Conservation (phyloP, 2,113 vertebrate genomes). For the Lontra canadensis region DNA sequence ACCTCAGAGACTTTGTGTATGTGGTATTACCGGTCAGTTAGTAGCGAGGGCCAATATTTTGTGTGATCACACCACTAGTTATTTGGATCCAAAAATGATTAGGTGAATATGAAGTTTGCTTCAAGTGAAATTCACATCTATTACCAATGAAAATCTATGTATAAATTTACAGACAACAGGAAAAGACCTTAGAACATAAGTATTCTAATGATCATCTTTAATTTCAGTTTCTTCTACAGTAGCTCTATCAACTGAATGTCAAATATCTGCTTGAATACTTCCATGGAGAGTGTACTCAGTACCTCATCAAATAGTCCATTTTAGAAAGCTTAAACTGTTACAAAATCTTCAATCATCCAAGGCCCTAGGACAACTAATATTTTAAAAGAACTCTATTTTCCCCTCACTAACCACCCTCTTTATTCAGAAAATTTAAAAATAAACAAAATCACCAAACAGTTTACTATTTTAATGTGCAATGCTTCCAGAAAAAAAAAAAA, state of each 20-base stretch:
- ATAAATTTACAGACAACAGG: not conserved
- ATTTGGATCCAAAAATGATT: not conserved
- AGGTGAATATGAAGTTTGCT: not conserved
- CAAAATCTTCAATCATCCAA: not conserved
- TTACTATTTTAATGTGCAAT: not conserved
- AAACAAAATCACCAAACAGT: not conserved
- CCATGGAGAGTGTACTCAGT: not conserved
- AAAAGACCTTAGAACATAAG: not conserved
- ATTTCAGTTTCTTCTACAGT: not conserved
- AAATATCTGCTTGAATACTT: not conserved
- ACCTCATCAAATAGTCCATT: not conserved
- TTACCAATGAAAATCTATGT: not conserved
- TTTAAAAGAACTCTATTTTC: not conserved
- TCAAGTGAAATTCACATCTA: not conserved
- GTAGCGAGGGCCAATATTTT: not conserved
- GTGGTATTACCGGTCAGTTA: not conserved
- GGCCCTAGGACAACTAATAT: not conserved
- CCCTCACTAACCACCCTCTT: not conserved
- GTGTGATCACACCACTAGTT: not conserved
- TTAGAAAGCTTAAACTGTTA: not conserved
- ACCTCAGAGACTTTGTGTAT: not conserved
- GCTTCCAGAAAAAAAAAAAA: not conserved
- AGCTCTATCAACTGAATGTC: not conserved
- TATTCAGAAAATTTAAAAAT: not conserved
- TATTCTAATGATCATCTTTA: not conserved